These are phyloP conservation scores for Cryptus viduatorius DNA, from an alignment of 2,888 invertebrate genomes.

Conservation along the genomic window DNA sequence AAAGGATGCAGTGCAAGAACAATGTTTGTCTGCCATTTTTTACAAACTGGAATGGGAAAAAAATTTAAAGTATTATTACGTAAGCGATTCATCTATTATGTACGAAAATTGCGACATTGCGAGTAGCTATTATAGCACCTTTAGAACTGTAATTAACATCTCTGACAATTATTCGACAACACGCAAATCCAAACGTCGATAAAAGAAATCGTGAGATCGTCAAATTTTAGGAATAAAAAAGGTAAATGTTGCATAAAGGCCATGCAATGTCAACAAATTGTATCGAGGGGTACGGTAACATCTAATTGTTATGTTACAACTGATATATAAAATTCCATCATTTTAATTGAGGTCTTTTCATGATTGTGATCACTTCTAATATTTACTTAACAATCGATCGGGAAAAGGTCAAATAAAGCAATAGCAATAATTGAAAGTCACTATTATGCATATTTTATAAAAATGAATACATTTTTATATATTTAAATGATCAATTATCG, in stretches of 20 bases:
- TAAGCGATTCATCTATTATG: neutral
- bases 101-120: neutral
- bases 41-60: neutral
- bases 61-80: neutral
- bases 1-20: no score
- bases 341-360: no score
- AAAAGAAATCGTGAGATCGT: neutral
- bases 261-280: neutral
- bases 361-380: no score
- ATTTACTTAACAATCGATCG: no score
- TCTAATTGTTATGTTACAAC: no score
- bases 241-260: neutral
- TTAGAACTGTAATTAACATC: conserved; percentile 3
- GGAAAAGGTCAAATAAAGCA: no score
- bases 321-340: no score
- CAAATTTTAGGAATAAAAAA: neutral
- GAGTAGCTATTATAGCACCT: neutral
- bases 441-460: no score
- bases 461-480: no score
- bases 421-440: no score
- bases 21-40: neutral
- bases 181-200: neutral
- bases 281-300: no score
- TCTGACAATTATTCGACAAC: neutral
- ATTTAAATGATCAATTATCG: no score